These are phyloP conservation scores for Glaucomys volans DNA, from an alignment of 2,113 vertebrate genomes.

Conservation along the genomic window DNA sequence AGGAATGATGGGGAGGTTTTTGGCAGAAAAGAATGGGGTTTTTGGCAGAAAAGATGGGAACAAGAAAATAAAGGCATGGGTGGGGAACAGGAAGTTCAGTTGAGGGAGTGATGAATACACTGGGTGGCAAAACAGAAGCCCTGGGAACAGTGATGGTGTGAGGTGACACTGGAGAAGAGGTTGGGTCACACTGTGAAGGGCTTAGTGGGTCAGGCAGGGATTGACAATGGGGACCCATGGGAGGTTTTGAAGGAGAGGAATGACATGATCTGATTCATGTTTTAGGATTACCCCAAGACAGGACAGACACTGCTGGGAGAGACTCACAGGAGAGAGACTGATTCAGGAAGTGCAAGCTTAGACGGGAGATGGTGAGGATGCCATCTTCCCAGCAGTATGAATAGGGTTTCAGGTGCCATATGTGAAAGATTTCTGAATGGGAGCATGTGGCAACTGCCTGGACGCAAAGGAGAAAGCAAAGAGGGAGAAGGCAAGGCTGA, in stretches of 20 bases:
- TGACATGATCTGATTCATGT: background rate
- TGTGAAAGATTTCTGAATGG: background rate
- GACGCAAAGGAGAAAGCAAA: background rate
- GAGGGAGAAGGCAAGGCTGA: background rate
- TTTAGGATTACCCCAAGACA: background rate
- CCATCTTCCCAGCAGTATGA: background rate
- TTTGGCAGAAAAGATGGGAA: background rate
- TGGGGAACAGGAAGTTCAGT: background rate
- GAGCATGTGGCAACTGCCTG: background rate
- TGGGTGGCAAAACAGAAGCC: accelerated
- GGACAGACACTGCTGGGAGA: background rate
- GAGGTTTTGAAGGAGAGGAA: background rate
- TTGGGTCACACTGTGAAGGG: background rate
- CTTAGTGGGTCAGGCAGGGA: background rate
- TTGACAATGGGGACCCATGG: background rate
- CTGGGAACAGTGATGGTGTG: accelerated
- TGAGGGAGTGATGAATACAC: accelerated
- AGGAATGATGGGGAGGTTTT: background rate
- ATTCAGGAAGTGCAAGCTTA: background rate
- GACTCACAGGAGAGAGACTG: background rate
- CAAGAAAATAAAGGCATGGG: background rate
- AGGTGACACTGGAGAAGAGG: background rate
- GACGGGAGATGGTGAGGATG: background rate
- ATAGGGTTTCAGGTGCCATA: background rate
- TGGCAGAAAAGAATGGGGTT: background rate